A percentile compares a stretch with the other conserved stretches of the same genome.
phyloP scores from a whole-genome alignment of 2,797 vertebrate species.

The Myotis daubentonii region DNA sequence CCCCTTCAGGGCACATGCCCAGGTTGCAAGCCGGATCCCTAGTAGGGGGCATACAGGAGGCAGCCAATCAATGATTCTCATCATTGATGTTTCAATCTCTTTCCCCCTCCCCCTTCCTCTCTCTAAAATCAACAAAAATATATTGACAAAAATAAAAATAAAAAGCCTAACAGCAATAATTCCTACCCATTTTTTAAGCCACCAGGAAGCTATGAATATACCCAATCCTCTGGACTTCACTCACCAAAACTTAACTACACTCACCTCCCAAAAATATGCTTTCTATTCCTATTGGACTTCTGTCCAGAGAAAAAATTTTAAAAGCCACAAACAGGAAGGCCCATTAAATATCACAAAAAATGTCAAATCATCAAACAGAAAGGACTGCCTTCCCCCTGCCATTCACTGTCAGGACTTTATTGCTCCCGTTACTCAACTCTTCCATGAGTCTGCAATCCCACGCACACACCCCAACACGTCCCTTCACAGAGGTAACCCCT shows the following conservation, averaged over 20 bases:
- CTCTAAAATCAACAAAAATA: neutral
- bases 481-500: neutral
- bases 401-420: neutral
- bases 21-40: neutral
- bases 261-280: neutral
- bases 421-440: neutral
- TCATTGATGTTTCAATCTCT: neutral
- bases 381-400: neutral
- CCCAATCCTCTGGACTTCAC: neutral
- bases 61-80: neutral
- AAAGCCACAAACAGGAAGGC: conserved; percentile 4
- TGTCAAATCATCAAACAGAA: conserved; percentile 24
- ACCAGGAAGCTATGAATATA: neutral
- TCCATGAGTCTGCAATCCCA: neutral
- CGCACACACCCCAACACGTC: neutral
- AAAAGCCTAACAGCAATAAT: neutral
- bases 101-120: neutral
- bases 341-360: neutral
- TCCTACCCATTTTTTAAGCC: neutral
- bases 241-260: neutral
- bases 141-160: neutral
- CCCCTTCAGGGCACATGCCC: neutral
- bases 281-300: conserved; percentile 24
- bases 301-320: neutral
- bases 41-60: too few relatives aligned